Conservation (phyloP, 2,113 vertebrate species). For the Laticauda colubrina region DNA sequence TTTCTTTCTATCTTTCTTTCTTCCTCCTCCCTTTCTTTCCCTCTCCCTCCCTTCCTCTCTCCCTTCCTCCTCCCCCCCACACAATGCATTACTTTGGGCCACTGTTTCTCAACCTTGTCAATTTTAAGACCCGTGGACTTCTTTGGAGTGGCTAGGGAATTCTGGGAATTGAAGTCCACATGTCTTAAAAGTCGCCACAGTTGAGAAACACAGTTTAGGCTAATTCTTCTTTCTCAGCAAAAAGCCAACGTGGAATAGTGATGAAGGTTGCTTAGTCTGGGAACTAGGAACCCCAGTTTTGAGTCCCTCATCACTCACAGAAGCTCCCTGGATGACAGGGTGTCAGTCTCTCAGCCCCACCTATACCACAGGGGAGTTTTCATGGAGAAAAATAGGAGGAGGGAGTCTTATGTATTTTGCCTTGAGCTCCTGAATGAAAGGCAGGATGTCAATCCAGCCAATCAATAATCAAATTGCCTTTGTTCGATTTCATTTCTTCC, state of each 20-base stretch:
- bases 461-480: background rate
- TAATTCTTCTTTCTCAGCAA: background rate
- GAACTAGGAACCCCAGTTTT: background rate
- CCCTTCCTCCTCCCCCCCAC: too few species aligned
- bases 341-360: background rate
- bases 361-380: background rate
- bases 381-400: background rate
- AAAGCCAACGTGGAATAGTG: background rate
- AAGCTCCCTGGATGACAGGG: background rate
- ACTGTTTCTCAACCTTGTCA: too few species aligned
- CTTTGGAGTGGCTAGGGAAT: background rate
- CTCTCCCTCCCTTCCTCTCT: too few species aligned
- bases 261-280: background rate
- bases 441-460: background rate
- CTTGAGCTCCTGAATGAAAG: background rate
- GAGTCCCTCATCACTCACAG: background rate
- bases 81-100: background rate
- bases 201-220: background rate
- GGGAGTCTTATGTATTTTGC: background rate
- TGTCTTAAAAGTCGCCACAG: background rate
- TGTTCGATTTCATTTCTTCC: background rate
- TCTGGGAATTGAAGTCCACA: background rate
- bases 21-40: too few species aligned
- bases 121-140: too few species aligned
- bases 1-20: too few species aligned